These are phyloP conservation scores for Mythimna vitellina DNA, from an alignment of 2,888 invertebrate species.

Conservation along the genomic window DNA sequence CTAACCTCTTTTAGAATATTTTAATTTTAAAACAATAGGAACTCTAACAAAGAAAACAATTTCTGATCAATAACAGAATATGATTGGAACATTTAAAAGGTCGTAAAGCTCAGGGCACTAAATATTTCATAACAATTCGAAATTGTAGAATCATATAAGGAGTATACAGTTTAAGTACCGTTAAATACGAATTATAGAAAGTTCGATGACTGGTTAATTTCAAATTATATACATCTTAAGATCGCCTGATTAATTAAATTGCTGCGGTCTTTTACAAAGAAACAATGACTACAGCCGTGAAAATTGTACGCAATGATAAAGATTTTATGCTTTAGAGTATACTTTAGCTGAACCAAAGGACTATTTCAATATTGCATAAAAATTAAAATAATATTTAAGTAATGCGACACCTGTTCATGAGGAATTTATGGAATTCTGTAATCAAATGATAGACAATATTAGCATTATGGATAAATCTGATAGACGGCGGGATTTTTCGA, in stretches of 20 bases:
- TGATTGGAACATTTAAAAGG: slow-evolving; percentile 15
- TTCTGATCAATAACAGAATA: slow-evolving; percentile 13
- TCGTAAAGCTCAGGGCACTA: slow-evolving; percentile 19
- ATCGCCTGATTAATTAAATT: slow-evolving; percentile 51
- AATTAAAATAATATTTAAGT: neutral
- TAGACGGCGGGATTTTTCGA: too few relatives aligned
- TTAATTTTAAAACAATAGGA: slow-evolving; percentile 20
- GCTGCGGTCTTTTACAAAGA: slow-evolving; percentile 34
- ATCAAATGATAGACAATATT: neutral
- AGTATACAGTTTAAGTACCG: slow-evolving; percentile 47
- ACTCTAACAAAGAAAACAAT: slow-evolving; percentile 7
- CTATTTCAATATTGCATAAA: neutral
- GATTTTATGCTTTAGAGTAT: neutral
- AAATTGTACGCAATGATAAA: slow-evolving; percentile 9
- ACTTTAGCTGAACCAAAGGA: neutral
- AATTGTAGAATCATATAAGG: slow-evolving; percentile 31
- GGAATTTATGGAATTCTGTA: neutral
- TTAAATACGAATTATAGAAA: slow-evolving; percentile 50
- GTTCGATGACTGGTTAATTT: slow-evolving; percentile 53
- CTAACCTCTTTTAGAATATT: neutral
- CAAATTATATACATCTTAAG: slow-evolving; percentile 38
- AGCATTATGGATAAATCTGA: neutral
- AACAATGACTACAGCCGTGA: slow-evolving; percentile 31
- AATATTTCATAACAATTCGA: slow-evolving; percentile 32
- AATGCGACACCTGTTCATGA: neutral